Percentiles rank a stretch among this genome's conserved stretches.
Evolutionary conservation across 1,140 invertebrate species (phyloP).

Genomic region (Drosophila orosa): DNA sequence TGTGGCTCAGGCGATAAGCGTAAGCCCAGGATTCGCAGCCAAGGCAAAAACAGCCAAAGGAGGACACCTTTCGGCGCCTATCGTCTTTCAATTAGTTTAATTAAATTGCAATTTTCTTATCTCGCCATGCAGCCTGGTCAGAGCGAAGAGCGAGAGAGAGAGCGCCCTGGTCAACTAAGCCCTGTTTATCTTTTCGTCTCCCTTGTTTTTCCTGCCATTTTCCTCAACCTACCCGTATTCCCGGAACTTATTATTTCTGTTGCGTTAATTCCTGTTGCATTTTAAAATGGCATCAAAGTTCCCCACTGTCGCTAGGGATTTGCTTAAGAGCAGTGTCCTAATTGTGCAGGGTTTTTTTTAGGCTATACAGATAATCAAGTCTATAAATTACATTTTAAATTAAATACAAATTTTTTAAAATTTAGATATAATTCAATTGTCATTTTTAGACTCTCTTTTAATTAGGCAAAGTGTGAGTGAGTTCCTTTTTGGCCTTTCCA

Average conservation of each 20-base stretch:
- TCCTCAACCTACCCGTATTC: not conserved
- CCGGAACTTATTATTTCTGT: conserved; percentile 17
- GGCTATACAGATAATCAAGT: not conserved
- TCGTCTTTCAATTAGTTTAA: conserved; percentile 81
- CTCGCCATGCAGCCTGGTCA: conserved; percentile 35
- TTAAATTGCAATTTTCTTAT: conserved; percentile 72
- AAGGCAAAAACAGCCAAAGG: not conserved
- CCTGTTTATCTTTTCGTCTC: conserved; percentile 47
- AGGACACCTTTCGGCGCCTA: conserved; percentile 53
- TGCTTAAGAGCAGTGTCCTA: not conserved
- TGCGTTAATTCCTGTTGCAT: conserved; percentile 31
- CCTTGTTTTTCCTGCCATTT: conserved; percentile 5
- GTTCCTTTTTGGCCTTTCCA: not conserved
- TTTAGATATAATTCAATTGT: not conserved
- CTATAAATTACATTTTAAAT: not conserved
- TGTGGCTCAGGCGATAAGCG: conserved; percentile 65
- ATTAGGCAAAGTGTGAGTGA: not conserved
- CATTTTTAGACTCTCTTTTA: not conserved
- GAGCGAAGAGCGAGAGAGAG: not conserved
- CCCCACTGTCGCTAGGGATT: not conserved
- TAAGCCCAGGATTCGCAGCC: conserved; percentile 43
- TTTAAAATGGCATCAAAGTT: conserved; percentile 44
- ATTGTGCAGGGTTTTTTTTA: not conserved
- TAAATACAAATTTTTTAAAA: not conserved
- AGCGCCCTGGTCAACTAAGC: conserved; percentile 47